A percentile compares a stretch with the other conserved stretches of the same genome.
Evolutionary conservation across 2,797 vertebrate species (phyloP).

Genomic region (Coregonus ussuriensis): DNA sequence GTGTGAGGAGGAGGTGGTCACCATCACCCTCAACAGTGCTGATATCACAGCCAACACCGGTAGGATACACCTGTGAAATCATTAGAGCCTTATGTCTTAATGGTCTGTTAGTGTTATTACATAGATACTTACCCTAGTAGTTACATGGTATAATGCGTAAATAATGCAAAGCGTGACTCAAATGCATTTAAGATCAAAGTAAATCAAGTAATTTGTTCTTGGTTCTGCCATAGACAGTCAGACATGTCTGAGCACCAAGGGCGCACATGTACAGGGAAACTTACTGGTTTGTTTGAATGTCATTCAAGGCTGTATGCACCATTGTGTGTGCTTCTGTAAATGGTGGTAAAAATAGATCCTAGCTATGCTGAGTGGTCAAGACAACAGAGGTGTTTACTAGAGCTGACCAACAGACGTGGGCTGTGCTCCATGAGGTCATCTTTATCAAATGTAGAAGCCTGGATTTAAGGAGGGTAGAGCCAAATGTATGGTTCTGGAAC

Average conservation of each 20-base stretch:
- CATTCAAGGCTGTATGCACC: neutral
- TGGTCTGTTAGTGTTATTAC: neutral
- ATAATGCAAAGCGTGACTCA: neutral
- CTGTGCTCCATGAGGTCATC: neutral
- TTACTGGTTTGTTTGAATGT: neutral
- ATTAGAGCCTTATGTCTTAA: neutral
- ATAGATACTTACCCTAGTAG: neutral
- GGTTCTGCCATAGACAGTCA: neutral
- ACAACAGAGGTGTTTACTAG: neutral
- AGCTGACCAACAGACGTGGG: neutral
- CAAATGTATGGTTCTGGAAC: neutral
- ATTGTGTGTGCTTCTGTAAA: neutral
- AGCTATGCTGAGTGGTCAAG: neutral
- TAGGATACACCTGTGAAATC: neutral
- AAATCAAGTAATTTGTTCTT: neutral
- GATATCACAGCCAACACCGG: conserved; percentile 39
- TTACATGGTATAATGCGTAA: neutral
- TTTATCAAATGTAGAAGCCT: neutral
- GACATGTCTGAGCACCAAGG: neutral
- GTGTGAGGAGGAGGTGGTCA: conserved; percentile 66
- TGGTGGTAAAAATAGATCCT: neutral
- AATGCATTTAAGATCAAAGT: neutral
- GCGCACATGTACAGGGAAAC: neutral
- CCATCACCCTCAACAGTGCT: conserved; percentile 47
- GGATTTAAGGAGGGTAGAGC: neutral